phyloP scores from a whole-genome alignment of 2,888 invertebrate species.

The Rhaphigaster nebulosa region DNA sequence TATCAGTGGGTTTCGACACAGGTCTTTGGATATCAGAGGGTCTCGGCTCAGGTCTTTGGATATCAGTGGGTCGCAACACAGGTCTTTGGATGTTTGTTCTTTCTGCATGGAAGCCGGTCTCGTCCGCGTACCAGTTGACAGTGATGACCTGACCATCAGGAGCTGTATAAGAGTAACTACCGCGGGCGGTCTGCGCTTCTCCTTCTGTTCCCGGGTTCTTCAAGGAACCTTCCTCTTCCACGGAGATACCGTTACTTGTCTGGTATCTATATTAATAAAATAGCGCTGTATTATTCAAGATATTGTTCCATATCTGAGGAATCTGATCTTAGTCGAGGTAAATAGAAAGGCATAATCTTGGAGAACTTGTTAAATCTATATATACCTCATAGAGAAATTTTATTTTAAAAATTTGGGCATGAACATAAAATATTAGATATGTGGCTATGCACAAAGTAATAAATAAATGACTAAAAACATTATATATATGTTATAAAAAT shows the following conservation, averaged over 20 bases:
- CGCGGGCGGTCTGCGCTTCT: conserved; percentile 66
- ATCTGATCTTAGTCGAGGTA: no score
- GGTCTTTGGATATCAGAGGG: background rate
- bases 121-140: conserved; percentile 76
- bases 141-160: conserved; percentile 77
- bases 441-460: no score
- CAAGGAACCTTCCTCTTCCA: conserved; percentile 79
- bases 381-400: no score
- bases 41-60: no score
- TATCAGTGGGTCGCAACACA: conserved; percentile 57
- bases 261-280: conserved; percentile 77
- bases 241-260: conserved; percentile 81
- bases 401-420: no score
- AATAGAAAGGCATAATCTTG: no score
- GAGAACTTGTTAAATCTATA: no score
- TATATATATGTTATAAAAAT: background rate
- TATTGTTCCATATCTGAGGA: no score
- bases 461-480: no score
- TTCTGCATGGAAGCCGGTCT: conserved; percentile 78
- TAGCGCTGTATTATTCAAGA: no score
- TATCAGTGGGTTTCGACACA: no score
- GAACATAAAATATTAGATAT: no score
- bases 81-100: conserved; percentile 70
- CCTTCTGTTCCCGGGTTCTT: conserved; percentile 72
- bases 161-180: conserved; percentile 77